Evolutionary conservation across 1,140 invertebrate species (phyloP).

Genomic region (Drosophila pachea): DNA sequence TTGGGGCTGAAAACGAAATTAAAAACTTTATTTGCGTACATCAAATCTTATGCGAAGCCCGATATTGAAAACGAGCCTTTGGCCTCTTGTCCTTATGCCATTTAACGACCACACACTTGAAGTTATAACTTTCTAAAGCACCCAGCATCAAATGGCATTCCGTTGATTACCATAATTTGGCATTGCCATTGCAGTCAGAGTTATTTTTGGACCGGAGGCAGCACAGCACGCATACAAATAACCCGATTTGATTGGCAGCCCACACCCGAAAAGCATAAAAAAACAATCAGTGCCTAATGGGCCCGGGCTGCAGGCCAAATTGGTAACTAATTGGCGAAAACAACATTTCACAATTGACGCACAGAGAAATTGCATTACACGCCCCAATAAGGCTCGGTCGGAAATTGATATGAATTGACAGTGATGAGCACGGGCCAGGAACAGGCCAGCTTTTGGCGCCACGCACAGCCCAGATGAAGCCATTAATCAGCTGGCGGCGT

Average conservation of each 20-base stretch:
- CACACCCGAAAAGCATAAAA: conserved; percentile 44
- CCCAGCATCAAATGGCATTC: conserved; percentile 32
- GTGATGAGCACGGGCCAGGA: conserved; percentile 5
- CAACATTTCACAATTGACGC: conserved; percentile 56
- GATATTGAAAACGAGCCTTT: conserved; percentile 29
- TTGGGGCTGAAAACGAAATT: too few species aligned
- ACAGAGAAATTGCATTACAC: conserved; percentile 50
- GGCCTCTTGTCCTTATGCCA: conserved; percentile 47
- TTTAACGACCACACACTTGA: conserved; percentile 43
- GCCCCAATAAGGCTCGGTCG: conserved; percentile 10
- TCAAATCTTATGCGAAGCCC: too few species aligned
- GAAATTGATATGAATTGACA: conserved; percentile 36
- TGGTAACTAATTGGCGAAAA: conserved; percentile 74
- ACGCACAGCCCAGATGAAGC: neutral
- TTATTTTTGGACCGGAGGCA: conserved; percentile 19
- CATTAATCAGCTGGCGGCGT: neutral
- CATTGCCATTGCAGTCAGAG: conserved; percentile 27
- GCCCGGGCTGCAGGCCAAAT: conserved; percentile 51
- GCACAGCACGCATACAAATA: conserved; percentile 63
- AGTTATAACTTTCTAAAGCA: conserved; percentile 60
- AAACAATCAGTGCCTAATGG: conserved; percentile 65
- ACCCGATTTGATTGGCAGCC: conserved; percentile 54
- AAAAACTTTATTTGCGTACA: too few species aligned
- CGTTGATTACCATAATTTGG: conserved; percentile 8
- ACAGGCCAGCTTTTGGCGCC: neutral